Conservation (phyloP, 2,888 invertebrate genomes). For the Dynastes tityus region DNA sequence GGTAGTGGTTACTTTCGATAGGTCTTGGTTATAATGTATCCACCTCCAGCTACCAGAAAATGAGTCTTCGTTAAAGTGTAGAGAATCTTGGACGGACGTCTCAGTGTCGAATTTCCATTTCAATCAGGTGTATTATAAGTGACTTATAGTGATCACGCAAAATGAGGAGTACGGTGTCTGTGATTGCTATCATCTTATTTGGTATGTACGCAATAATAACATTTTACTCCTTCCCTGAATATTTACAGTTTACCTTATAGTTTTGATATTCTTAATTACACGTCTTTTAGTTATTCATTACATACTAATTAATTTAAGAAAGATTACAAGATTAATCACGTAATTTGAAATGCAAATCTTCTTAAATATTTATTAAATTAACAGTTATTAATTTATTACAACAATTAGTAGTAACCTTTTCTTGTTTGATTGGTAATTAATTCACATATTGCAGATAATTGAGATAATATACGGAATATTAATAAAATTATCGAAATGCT, state of each 20-base stretch:
- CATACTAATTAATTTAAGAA: too few relatives aligned
- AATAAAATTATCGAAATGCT: too few relatives aligned
- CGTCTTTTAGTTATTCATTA: too few relatives aligned
- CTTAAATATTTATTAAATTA: too few relatives aligned
- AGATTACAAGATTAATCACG: too few relatives aligned
- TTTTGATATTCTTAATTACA: too few relatives aligned
- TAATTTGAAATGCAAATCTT: too few relatives aligned
- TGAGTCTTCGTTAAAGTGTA: slow-evolving; percentile 32
- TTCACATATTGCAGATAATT: too few relatives aligned
- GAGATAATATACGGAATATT: too few relatives aligned
- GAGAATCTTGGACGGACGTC: slow-evolving; percentile 23
- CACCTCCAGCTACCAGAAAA: slow-evolving; percentile 42
- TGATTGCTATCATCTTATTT: slow-evolving; percentile 22
- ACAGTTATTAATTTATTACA: too few relatives aligned
- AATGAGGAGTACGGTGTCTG: slow-evolving; percentile 39
- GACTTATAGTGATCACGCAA: slow-evolving; percentile 15
- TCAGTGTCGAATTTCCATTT: slow-evolving; percentile 41
- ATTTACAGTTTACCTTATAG: not conserved
- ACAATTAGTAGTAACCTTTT: too few relatives aligned
- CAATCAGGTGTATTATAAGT: slow-evolving; percentile 30
- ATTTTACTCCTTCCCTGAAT: not conserved
- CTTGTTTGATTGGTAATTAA: too few relatives aligned
- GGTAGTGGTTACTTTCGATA: slow-evolving; percentile 45
- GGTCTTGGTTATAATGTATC: slow-evolving; percentile 38
- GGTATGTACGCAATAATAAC: slow-evolving; percentile 12